These are phyloP conservation scores for Lithobates pipiens DNA, from an alignment of 2,797 vertebrate genomes.

Conservation along the genomic window DNA sequence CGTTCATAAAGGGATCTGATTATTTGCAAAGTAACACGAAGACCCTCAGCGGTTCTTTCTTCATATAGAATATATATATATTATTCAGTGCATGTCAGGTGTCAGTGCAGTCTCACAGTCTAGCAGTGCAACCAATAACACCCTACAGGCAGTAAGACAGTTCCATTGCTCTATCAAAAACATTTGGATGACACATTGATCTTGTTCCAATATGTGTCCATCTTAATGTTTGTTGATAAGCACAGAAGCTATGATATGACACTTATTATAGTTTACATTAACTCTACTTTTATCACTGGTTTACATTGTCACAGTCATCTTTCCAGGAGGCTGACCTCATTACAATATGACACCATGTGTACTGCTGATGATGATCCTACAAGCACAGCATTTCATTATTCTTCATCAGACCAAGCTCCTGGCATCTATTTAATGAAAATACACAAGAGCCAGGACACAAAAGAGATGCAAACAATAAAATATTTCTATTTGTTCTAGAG, in stretches of 20 bases:
- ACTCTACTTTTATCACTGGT: conserved; percentile 38
- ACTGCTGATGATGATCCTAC: conserved; percentile 37
- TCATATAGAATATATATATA: not conserved
- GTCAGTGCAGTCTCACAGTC: no score
- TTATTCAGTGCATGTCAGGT: not conserved
- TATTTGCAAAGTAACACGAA: no score
- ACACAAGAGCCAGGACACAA: conserved; percentile 28
- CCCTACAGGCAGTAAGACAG: not conserved
- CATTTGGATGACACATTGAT: not conserved
- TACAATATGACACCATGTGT: conserved; percentile 28
- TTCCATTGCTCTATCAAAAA: not conserved
- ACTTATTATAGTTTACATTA: conserved; percentile 52
- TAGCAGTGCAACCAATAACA: not conserved
- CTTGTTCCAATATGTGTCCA: not conserved
- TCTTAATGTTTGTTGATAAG: not conserved
- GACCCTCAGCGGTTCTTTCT: not conserved
- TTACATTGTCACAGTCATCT: conserved; percentile 54
- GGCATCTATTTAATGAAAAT: not conserved
- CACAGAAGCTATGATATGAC: conserved; percentile 11
- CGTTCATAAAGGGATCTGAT: no score
- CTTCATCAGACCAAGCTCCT: not conserved
- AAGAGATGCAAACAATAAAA: conserved; percentile 59
- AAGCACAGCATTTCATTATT: conserved; percentile 51
- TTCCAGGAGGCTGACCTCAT: conserved; percentile 40
- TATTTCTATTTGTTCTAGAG: conserved; percentile 42